Base-by-base conservation (phyloP, 2,797 vertebrate species). In the Pachyuromys duprasi region DNA sequence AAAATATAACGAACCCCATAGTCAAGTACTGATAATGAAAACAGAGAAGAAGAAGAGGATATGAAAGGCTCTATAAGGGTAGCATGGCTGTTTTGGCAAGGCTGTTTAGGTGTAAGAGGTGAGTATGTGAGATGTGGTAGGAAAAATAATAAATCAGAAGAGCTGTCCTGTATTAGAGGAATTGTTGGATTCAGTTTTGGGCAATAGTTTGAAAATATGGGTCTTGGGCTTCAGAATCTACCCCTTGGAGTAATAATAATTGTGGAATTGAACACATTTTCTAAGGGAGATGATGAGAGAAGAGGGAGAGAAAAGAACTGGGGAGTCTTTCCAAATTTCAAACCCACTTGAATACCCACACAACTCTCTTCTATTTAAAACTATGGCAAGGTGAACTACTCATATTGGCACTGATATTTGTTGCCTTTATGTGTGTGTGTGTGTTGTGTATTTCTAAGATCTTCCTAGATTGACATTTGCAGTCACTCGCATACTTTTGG, bases 131-230 rank as follows among this genome's bases (percentile, higher is more conserved):
- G 36, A 75, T 87, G 36, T 69, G 15, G 57, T 84, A 60, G 76
- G 49, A 89, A 94, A 83, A 94, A 28, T 86, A 82, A 82, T 53
- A 91, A 93, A 65, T 86, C 14, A 63, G 22, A 55, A 60, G 28
- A 39, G 55, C 45, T 90, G n/a, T 20, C 42, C 94, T 90, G 81
- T 53, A 31, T 95, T 92, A 92, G 24, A 82, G 4, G n/a, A 70
- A 65, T 28, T 49, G 24, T 49, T 76, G n/a, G 33, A 65, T 49
- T 90, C 65, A 92, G 31, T 95, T 9, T 91, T 86, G 31, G 63
- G 36, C 53, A 80, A n/a, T 20, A 39, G 62, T 92, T 92, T 89
- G 89, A 60, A 94, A 90, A 90, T 84, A 20, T 81, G 14, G 11
- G 13, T 67, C 31, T 74, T 89, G 39, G 20, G 49, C 39, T 57